phyloP scores from a whole-genome alignment of 2,888 invertebrate genomes.

The Apodemia duryi region DNA sequence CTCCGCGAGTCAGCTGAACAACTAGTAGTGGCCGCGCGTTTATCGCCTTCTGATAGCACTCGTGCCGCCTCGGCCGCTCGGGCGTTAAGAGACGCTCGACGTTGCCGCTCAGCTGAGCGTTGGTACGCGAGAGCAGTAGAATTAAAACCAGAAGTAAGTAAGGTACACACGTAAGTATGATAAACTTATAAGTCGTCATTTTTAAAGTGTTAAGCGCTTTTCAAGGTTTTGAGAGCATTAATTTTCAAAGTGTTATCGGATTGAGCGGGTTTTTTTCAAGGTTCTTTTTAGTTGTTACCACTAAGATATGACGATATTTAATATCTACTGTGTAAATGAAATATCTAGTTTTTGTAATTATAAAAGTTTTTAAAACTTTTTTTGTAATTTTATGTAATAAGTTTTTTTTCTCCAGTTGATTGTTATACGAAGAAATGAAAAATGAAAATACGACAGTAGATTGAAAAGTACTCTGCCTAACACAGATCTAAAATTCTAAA shows the following conservation, averaged over 20 bases:
- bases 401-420: no score
- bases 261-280: not conserved
- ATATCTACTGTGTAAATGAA: no score
- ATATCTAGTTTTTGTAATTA: no score
- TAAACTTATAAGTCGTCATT: not conserved
- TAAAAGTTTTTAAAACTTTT: no score
- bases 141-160: conserved; percentile 78
- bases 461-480: no score
- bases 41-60: conserved; percentile 89
- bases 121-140: conserved; percentile 91
- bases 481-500: no score
- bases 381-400: no score
- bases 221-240: not conserved
- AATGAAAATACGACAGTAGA: no score
- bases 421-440: no score
- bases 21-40: conserved; percentile 87
- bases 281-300: no score
- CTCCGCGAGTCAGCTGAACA: conserved; percentile 90
- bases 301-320: no score
- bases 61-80: conserved; percentile 93
- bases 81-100: conserved; percentile 89
- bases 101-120: conserved; percentile 89
- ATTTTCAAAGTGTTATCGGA: not conserved
- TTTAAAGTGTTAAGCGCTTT: not conserved
- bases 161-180: not conserved